phyloP scores from a whole-genome alignment of 2,113 vertebrate species.

The Chionis minor region DNA sequence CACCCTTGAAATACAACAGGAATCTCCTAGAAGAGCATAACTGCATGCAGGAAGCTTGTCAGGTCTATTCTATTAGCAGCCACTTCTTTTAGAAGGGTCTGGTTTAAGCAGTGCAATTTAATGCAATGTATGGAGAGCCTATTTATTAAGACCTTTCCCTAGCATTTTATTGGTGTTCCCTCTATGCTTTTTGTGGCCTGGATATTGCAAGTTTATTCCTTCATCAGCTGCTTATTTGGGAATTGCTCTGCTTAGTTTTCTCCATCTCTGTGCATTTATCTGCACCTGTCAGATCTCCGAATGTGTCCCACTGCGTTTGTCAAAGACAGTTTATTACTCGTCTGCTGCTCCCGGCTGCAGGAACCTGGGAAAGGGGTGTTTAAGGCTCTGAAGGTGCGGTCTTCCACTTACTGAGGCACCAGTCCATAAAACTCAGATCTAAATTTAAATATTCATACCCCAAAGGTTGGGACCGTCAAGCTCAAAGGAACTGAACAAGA shows the following conservation, averaged over 20 bases:
- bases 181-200: neutral
- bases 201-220: neutral
- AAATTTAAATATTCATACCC: neutral
- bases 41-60: neutral
- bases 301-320: neutral
- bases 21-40: neutral
- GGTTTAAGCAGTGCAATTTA: neutral
- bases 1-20: neutral
- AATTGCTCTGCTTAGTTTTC: neutral
- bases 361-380: neutral
- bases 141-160: neutral
- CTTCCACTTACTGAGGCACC: neutral
- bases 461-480: neutral
- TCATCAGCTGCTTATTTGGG: neutral
- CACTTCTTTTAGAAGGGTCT: constrained; percentile 11
- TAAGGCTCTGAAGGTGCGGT: neutral
- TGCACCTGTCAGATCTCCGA: neutral
- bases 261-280: neutral
- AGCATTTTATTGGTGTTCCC: neutral
- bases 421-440: neutral
- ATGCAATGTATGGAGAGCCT: neutral
- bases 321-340: neutral
- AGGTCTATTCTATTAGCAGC: neutral
- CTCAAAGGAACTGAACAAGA: neutral
- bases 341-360: neutral